A percentile compares a stretch with the other conserved stretches of the same genome.
Conservation (phyloP, 2,113 vertebrate genomes). For the Bungarus multicinctus region DNA sequence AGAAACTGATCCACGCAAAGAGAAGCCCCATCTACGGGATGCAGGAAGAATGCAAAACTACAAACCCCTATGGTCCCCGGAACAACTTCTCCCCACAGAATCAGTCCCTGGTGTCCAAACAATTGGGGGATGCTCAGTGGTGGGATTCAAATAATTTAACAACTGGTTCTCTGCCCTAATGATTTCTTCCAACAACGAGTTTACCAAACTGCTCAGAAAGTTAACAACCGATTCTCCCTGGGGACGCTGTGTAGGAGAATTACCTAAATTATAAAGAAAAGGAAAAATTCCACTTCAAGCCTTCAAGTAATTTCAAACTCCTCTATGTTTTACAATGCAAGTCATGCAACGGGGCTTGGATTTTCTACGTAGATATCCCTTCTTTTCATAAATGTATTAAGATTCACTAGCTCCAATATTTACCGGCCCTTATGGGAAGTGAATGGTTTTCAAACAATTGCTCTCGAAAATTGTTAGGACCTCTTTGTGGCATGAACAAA, state of each 20-base stretch:
- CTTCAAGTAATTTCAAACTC: slow-evolving; percentile 3
- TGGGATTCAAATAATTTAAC: too few relatives aligned
- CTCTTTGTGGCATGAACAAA: slow-evolving; percentile 31
- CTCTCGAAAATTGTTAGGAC: slow-evolving; percentile 11
- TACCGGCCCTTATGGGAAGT: background rate
- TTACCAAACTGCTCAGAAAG: too few relatives aligned
- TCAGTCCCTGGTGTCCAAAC: too few relatives aligned
- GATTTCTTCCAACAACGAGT: too few relatives aligned
- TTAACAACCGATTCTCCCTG: too few relatives aligned
- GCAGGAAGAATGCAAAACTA: too few relatives aligned
- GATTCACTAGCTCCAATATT: slow-evolving; percentile 13
- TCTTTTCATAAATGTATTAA: background rate
- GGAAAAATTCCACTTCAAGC: background rate
- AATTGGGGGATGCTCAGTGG: too few relatives aligned
- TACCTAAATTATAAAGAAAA: background rate
- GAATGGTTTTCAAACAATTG: background rate
- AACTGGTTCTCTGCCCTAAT: too few relatives aligned
- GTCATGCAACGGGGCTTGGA: background rate
- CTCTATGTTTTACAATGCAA: background rate
- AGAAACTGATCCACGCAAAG: too few relatives aligned
- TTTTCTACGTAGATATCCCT: background rate
- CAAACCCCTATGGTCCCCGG: too few relatives aligned
- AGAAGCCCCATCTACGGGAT: too few relatives aligned
- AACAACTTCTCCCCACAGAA: too few relatives aligned
- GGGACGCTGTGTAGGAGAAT: background rate